A percentile compares a stretch with the other conserved stretches of the same genome.
Evolutionary conservation across 35 echinoderm and acorn worm genomes (phyloP).

Genomic region (Diadema setosum): DNA sequence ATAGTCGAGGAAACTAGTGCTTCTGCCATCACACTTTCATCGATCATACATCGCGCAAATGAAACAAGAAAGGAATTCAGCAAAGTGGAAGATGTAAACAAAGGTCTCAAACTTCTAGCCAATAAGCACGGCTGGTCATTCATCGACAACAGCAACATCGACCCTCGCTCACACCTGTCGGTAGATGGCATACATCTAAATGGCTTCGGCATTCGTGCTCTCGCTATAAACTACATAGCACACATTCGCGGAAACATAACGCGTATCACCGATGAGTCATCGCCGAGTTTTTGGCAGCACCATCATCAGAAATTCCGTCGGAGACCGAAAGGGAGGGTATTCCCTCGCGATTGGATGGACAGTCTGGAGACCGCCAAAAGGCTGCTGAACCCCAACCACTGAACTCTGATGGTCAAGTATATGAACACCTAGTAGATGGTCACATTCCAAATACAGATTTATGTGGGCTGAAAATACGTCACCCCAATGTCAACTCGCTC

Average conservation of each 20-base stretch:
- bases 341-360: too few relatives aligned
- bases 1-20: not conserved
- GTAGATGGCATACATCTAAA: not conserved
- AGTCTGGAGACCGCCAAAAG: too few relatives aligned
- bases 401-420: too few relatives aligned
- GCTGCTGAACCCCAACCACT: too few relatives aligned
- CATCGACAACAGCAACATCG: not conserved
- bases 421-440: too few relatives aligned
- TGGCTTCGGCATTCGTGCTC: not conserved
- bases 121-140: not conserved
- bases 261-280: not conserved
- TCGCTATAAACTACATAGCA: not conserved
- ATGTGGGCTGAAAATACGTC: too few relatives aligned
- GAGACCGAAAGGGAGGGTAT: too few relatives aligned
- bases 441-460: too few relatives aligned
- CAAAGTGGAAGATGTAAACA: not conserved
- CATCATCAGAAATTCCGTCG: too few relatives aligned
- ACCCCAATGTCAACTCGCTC: too few relatives aligned
- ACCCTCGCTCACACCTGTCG: not conserved
- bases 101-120: not conserved
- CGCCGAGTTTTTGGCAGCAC: too few relatives aligned
- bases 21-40: not conserved
- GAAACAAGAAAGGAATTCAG: not conserved
- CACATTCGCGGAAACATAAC: not conserved
- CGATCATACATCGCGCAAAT: not conserved